Base-by-base conservation (phyloP, 1,140 invertebrate species). In the Alviniconcha marisindica region DNA sequence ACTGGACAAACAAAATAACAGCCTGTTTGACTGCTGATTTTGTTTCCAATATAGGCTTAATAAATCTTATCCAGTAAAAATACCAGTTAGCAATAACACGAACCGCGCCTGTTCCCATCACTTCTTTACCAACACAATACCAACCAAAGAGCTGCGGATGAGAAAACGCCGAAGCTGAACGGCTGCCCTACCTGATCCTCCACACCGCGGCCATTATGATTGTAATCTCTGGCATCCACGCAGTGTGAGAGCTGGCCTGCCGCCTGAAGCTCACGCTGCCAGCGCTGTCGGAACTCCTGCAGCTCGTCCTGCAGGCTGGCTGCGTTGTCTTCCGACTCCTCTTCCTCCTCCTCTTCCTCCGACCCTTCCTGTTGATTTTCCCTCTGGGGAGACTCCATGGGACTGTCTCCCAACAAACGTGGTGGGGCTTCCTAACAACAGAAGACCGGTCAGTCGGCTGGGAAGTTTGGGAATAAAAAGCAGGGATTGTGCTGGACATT, bases 251-350 rank as follows among this genome's bases (percentile, higher is more conserved):
- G 56, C 83, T 74, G 66, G 15, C 60, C 63, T 42, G 63, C 38
- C 24, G 76, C 38, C 83, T 86, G 71, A 69, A 88, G 54, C 77
- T 92, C 91, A 38, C 89, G 84, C 73, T 90, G 87, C 91, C 91
- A 92, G 36, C 89, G 84, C 60, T 85, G 78, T 31, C 91, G 87
- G 84, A 92, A 92, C 21, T 88, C 83, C 28, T 88, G 86, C 73
- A 92, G 74, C 77, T 91, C 86, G 10, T 81, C 76, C 60, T 89
- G 86, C 24, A 90, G 51, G 69, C 76, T 69, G 44, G 82, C 31
- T 1, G 87, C 80, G 48, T 88, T 84, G 21, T 82, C 82, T 40
- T 84, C 54, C 10, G 24, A 28, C 24, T 76, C 73, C 42, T 28
- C 42, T 1, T 76, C 73, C 40, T 76, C 73, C 44, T 76, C 73